These are phyloP conservation scores for Crotalus horridus DNA, from an alignment of 2,113 vertebrate species.

Conservation along the genomic window DNA sequence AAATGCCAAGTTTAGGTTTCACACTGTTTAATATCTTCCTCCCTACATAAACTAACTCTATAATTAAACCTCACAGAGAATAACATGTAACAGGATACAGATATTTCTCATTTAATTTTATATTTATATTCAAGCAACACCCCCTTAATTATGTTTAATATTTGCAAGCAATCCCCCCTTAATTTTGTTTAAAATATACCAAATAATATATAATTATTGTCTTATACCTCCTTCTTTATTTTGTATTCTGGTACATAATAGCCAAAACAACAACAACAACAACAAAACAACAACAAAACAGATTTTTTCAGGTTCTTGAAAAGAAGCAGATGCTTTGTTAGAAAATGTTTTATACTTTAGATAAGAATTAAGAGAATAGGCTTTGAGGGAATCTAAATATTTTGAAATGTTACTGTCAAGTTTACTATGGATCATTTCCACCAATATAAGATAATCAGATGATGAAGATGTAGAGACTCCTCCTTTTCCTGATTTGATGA, in stretches of 20 bases:
- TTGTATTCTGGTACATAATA: background rate
- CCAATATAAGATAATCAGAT: background rate
- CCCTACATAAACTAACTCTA: constrained; percentile 4
- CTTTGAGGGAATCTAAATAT: background rate
- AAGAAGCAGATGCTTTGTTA: background rate
- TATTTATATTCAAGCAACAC: background rate
- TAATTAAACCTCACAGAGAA: constrained; percentile 39
- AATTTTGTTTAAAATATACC: background rate
- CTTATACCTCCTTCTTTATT: background rate
- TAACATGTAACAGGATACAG: constrained; percentile 1
- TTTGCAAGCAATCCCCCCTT: background rate
- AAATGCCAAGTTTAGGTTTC: constrained; percentile 11
- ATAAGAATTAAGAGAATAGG: background rate
- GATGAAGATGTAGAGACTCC: background rate
- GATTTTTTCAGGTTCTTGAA: background rate
- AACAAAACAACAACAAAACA: background rate
- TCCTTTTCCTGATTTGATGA: background rate
- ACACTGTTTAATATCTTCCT: background rate
- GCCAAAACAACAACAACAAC: background rate
- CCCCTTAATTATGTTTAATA: background rate
- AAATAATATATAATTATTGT: background rate
- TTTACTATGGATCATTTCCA: background rate
- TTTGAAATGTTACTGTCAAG: background rate
- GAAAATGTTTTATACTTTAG: background rate
- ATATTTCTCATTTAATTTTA: background rate